A percentile compares a stretch with the other conserved stretches of the same genome.
Conservation (phyloP, 2,888 invertebrate genomes). For the Nomada hirtipes region DNA sequence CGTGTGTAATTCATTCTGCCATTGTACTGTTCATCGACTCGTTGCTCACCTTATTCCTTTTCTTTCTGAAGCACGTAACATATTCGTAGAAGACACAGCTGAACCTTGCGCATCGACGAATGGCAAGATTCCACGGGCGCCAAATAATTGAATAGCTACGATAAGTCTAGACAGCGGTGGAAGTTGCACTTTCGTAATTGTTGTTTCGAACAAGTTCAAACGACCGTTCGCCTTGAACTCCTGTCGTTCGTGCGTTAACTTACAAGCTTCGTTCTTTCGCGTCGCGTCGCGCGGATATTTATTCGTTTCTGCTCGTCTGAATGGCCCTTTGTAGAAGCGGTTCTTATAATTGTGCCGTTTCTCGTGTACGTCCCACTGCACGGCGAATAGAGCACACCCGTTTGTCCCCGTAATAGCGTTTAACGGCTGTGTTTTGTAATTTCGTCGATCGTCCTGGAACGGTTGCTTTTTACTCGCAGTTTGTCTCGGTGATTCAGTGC, state of each 20-base stretch:
- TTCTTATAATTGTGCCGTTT: conserved; percentile 23
- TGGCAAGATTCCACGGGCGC: neutral
- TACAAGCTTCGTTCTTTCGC: conserved; percentile 13
- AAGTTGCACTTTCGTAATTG: conserved; percentile 20
- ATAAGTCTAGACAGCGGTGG: conserved; percentile 8
- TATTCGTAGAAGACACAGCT: neutral
- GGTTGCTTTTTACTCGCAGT: neutral
- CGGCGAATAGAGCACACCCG: neutral
- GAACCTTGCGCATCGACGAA: neutral
- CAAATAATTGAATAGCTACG: conserved; percentile 3
- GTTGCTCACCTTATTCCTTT: neutral
- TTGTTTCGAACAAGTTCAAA: conserved; percentile 39
- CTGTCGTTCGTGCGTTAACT: conserved; percentile 26
- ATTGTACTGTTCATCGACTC: neutral
- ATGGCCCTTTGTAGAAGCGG: neutral
- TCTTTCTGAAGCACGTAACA: neutral
- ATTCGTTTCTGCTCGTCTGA: conserved; percentile 1
- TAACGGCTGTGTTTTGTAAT: conserved; percentile 15
- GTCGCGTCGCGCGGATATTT: conserved; percentile 5
- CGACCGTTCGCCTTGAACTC: conserved; percentile 7
- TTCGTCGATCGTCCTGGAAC: neutral
- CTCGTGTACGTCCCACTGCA: conserved; percentile 1
- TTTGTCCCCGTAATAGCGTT: neutral
- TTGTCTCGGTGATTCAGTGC: no score
- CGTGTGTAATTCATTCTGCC: neutral